These are phyloP conservation scores for Dolichomitus sp. DNA, from an alignment of 2,888 invertebrate species.

Conservation along the genomic window DNA sequence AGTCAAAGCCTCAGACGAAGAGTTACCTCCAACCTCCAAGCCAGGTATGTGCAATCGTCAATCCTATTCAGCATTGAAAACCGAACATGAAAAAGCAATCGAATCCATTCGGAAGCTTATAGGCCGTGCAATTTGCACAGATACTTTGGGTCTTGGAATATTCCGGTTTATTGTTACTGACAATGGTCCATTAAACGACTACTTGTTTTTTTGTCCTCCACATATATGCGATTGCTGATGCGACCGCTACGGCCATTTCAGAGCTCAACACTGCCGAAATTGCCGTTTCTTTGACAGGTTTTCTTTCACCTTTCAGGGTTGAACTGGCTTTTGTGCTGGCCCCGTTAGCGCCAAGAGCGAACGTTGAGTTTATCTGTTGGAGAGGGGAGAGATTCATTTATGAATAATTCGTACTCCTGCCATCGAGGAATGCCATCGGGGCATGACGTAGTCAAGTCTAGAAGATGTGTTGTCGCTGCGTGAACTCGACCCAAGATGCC, in stretches of 20 bases:
- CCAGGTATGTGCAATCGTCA: slow-evolving; percentile 6
- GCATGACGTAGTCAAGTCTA: slow-evolving; percentile 55
- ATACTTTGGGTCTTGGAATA: slow-evolving; percentile 31
- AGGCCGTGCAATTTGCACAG: neutral
- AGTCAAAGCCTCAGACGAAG: slow-evolving; percentile 3
- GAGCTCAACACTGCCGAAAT: slow-evolving; percentile 3
- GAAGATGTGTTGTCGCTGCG: slow-evolving; percentile 69
- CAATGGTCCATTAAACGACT: slow-evolving; percentile 55
- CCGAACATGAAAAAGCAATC: slow-evolving; percentile 21
- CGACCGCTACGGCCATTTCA: slow-evolving; percentile 8
- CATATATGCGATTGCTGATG: neutral
- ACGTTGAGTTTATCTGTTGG: neutral
- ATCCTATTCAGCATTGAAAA: slow-evolving; percentile 14
- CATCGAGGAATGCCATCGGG: slow-evolving; percentile 61
- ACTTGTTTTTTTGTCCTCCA: slow-evolving; percentile 19
- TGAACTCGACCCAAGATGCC: slow-evolving; percentile 68
- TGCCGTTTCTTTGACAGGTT: neutral
- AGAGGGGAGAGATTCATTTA: slow-evolving; percentile 43
- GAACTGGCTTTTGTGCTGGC: neutral
- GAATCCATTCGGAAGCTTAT: slow-evolving; percentile 31
- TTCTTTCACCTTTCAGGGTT: slow-evolving; percentile 1
- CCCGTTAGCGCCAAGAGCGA: slow-evolving; percentile 29
- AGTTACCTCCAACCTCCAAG: slow-evolving; percentile 7
- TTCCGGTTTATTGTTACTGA: slow-evolving; percentile 41
- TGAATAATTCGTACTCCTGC: slow-evolving; percentile 63